A percentile compares a stretch with the other conserved stretches of the same genome.
Conservation (phyloP, 1,140 invertebrate species). For the Formica exsecta region DNA sequence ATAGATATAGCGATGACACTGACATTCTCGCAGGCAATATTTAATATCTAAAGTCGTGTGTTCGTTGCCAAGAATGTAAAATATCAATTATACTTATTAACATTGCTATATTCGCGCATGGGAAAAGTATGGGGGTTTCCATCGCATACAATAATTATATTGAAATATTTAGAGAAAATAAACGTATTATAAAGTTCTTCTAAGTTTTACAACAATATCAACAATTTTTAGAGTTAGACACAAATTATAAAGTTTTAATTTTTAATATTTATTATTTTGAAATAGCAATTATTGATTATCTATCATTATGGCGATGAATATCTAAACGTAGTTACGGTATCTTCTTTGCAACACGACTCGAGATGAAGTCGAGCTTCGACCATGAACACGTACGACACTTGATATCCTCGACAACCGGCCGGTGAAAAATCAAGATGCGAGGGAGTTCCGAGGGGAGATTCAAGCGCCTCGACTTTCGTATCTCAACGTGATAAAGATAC, state of each 20-base stretch:
- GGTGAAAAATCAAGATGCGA: conserved; percentile 44
- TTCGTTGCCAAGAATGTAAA: background rate
- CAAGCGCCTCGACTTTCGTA: background rate
- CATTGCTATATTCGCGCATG: background rate
- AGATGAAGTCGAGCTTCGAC: background rate
- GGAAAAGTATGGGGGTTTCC: background rate
- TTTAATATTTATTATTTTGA: conserved; percentile 1
- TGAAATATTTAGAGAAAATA: background rate
- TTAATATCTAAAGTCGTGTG: background rate
- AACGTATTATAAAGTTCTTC: background rate
- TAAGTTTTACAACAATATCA: background rate
- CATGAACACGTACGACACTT: conserved; percentile 25
- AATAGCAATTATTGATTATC: conserved; percentile 10
- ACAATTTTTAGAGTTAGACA: background rate
- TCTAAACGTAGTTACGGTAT: background rate
- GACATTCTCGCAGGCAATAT: conserved; percentile 10
- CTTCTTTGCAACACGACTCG: background rate
- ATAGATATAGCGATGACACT: conserved; percentile 21
- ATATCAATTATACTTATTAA: conserved; percentile 1
- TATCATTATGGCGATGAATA: background rate
- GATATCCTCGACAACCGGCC: conserved; percentile 32
- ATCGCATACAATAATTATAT: background rate
- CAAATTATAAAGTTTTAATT: conserved; percentile 3
- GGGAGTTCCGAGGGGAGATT: conserved; percentile 5
- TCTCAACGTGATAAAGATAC: conserved; percentile 24